Evolutionary conservation across 2,113 vertebrate species (phyloP), one percentile per base, ranked within the genome.

Genomic region (Ochotona curzoniae): DNA sequence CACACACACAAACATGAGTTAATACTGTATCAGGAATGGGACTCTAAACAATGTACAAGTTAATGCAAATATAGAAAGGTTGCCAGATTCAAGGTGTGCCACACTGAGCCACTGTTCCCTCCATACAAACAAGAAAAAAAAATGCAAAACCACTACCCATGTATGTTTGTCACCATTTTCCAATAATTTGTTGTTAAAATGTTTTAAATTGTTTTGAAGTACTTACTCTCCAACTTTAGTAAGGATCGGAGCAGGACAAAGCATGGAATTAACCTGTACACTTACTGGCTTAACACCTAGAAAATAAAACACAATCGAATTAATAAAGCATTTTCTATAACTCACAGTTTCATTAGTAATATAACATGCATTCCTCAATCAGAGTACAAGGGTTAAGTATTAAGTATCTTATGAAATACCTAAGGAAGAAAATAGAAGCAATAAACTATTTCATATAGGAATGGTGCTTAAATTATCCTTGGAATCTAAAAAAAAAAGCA

Each of bases 211-310:
- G 9, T 54, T 94, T 61, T 90, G 69, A 74, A 80, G 44, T 97
- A 99, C 99, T 99, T 98, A 99, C 99, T 99, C 98, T 98, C 99
- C 99, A n/a, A 97, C 98, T 96, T 98, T 98, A 57, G 98, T 97
- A 61, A 99, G 98, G 93, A 96, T 76, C 0, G 99, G 99, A 8
- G 99, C 99, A 57, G 99, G 99, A 96, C 99, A 99, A 95, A 99
- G 98, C 95, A 99, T 95, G 90, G 99, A 99, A 66, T 98, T 96
- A 10, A 97, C 95, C n/a, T 96, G 93, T 87, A 99, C 98, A 0
- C 64, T 92, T 63, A 97, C 98, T 67, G 99, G 99, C 94, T 97
- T 98, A 60, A 98, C 97, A 97, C 96, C 99, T 99, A 97, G 6
- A 98, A 98, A 97, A 98, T 49, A 94, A 96, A 95, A 60, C 66